Conservation (phyloP, 2,797 vertebrate species). For the Artibeus lituratus region DNA sequence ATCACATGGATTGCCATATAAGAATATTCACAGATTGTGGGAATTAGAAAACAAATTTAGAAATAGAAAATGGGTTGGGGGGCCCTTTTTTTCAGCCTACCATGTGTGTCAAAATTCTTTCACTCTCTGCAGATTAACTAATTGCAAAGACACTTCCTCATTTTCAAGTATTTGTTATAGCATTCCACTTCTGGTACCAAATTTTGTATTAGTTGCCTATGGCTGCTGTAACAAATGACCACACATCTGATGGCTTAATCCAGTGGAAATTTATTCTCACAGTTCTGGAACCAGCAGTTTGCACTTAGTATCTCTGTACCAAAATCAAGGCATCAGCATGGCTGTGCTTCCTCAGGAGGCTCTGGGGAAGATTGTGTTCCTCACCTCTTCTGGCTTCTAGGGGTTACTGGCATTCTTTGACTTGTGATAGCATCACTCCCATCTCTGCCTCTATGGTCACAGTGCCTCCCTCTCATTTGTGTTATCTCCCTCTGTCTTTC, state of each 20-base stretch:
- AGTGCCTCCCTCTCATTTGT: background rate
- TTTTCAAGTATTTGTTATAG: background rate
- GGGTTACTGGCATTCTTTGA: background rate
- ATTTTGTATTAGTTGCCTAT: background rate
- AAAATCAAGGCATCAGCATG: background rate
- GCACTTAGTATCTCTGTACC: background rate
- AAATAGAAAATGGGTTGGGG: background rate
- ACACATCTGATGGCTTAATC: background rate
- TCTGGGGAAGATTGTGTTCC: background rate
- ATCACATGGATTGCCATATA: background rate
- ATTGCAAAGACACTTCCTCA: background rate
- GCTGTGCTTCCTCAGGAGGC: background rate
- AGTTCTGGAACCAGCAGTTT: background rate
- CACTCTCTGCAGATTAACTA: background rate
- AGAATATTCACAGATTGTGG: background rate
- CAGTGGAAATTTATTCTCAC: background rate
- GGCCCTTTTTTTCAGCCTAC: background rate
- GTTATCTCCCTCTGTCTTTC: background rate
- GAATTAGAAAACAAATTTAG: background rate
- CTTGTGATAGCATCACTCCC: background rate
- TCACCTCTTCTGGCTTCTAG: background rate
- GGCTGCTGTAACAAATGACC: background rate
- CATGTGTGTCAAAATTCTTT: background rate
- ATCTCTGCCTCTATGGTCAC: background rate
- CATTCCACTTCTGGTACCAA: background rate